phyloP scores from a whole-genome alignment of 2,888 invertebrate genomes.

The Buathra laborator region DNA sequence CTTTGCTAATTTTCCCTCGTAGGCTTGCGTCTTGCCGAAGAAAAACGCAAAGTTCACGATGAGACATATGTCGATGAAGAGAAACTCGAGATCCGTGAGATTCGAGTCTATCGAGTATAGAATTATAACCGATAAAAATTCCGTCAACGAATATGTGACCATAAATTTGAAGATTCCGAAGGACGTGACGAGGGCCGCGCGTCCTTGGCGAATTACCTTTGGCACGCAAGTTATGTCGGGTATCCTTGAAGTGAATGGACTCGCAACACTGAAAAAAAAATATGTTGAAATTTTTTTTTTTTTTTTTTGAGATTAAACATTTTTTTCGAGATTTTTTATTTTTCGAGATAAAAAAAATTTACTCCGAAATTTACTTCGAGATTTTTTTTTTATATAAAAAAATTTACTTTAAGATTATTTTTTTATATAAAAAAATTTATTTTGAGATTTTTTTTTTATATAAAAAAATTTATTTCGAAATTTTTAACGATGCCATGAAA shows the following conservation, averaged over 20 bases:
- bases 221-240: constrained; percentile 94
- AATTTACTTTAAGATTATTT: not conserved
- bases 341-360: not conserved
- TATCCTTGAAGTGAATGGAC: constrained; percentile 94
- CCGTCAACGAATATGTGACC: constrained; percentile 95
- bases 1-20: constrained; percentile 84
- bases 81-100: constrained; percentile 88
- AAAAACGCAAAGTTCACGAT: constrained; percentile 88
- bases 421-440: not conserved
- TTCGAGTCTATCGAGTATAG: constrained; percentile 90
- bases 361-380: not conserved
- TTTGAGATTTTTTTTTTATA: not conserved
- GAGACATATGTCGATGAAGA: constrained; percentile 89
- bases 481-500: not conserved
- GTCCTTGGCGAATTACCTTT: constrained; percentile 92
- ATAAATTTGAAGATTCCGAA: constrained; percentile 97
- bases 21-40: constrained; percentile 88
- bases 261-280: constrained; percentile 89
- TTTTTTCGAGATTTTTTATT: not conserved
- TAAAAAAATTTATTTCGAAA: not conserved
- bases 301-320: not conserved
- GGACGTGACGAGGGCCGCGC: constrained; percentile 95
- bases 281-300: not conserved
- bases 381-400: constrained; percentile 3
- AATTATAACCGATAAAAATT: constrained; percentile 93